These are phyloP conservation scores for Ruditapes philippinarum DNA, from an alignment of 1,140 invertebrate species.

Conservation along the genomic window DNA sequence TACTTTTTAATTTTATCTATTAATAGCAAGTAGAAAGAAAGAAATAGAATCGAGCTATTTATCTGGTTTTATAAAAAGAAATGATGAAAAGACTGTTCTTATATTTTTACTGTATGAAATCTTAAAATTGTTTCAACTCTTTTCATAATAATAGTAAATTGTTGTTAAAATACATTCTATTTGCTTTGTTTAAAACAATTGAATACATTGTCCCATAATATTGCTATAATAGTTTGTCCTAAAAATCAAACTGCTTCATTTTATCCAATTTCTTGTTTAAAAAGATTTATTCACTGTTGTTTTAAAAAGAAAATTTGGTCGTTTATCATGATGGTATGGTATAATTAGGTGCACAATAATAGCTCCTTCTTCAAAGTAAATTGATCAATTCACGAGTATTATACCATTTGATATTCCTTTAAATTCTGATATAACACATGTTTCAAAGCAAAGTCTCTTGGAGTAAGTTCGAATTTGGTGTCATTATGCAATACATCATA, in stretches of 20 bases:
- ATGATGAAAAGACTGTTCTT: too few relatives aligned
- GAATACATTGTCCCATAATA: neutral
- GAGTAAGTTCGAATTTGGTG: slow-evolving; percentile 34
- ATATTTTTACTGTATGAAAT: too few relatives aligned
- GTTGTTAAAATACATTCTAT: neutral
- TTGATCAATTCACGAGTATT: slow-evolving; percentile 45
- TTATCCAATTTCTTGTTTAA: neutral
- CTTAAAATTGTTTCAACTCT: neutral
- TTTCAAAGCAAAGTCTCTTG: neutral
- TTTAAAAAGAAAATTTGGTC: slow-evolving; percentile 33
- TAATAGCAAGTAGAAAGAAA: too few relatives aligned
- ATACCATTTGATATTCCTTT: slow-evolving; percentile 44
- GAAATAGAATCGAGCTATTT: too few relatives aligned
- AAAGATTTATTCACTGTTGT: slow-evolving; percentile 33
- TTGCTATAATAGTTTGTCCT: neutral
- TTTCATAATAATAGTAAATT: neutral
- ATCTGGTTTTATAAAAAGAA: too few relatives aligned
- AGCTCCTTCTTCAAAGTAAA: slow-evolving; percentile 22
- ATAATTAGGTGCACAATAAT: slow-evolving; percentile 42
- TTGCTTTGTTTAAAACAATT: neutral
- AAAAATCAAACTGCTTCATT: neutral
- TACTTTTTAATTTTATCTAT: too few relatives aligned
- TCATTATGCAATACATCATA: slow-evolving; percentile 50
- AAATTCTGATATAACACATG: slow-evolving; percentile 41
- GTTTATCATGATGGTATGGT: slow-evolving; percentile 21